A percentile compares a stretch with the other conserved stretches of the same genome.
phyloP scores from a whole-genome alignment of 2,113 vertebrate species.

The Cacatua alba region DNA sequence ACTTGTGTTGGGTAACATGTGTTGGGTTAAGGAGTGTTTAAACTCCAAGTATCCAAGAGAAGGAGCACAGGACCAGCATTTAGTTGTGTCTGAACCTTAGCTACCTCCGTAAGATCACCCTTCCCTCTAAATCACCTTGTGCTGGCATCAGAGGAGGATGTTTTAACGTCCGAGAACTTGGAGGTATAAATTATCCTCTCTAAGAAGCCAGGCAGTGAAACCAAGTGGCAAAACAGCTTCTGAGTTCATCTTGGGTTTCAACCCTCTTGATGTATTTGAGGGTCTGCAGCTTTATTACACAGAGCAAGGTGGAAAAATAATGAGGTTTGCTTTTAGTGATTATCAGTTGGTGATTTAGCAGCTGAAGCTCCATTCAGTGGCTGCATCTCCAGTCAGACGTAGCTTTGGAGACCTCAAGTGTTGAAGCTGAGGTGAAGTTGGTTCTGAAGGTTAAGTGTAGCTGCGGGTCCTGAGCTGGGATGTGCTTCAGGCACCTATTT shows the following conservation, averaged over 20 bases:
- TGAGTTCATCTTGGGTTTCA: neutral
- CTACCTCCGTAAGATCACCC: neutral
- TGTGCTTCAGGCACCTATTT: neutral
- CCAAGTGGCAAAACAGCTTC: neutral
- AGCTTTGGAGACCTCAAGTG: neutral
- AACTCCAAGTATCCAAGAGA: neutral
- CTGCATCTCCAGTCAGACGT: neutral
- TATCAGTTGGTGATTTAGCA: neutral
- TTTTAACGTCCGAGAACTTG: neutral
- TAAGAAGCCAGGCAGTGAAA: neutral
- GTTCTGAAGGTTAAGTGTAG: neutral
- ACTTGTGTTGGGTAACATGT: fast-evolving
- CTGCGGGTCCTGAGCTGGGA: neutral
- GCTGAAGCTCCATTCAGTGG: neutral
- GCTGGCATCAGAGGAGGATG: neutral
- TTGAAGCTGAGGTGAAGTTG: neutral
- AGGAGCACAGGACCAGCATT: neutral
- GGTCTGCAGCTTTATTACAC: neutral
- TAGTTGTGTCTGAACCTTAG: fast-evolving
- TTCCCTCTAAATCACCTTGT: neutral
- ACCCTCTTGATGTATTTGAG: neutral
- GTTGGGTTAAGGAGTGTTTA: neutral
- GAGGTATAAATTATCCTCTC: neutral
- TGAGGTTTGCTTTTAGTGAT: neutral
- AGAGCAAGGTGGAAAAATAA: neutral